These are phyloP conservation scores for Delia radicum DNA, from an alignment of 1,140 invertebrate genomes.

Conservation along the genomic window DNA sequence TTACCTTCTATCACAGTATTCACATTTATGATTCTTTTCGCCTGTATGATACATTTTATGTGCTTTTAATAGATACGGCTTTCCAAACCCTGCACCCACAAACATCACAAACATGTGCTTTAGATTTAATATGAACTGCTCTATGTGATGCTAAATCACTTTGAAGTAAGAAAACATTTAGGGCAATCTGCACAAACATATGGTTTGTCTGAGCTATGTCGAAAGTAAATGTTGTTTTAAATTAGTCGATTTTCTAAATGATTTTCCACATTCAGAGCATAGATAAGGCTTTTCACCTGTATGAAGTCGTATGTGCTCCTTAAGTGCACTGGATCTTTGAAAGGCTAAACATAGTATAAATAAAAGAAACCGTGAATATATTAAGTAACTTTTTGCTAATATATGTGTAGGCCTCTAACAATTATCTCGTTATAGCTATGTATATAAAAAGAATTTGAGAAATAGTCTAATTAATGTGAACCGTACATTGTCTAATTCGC, in stretches of 20 bases:
- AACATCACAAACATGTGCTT: constrained; percentile 68
- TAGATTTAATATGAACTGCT: constrained; percentile 59
- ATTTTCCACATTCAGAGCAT: constrained; percentile 66
- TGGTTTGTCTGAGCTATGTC: constrained; percentile 62
- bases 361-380: too few relatives aligned
- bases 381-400: too few relatives aligned
- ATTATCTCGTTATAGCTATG: too few relatives aligned
- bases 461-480: too few relatives aligned
- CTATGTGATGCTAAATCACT: constrained; percentile 63
- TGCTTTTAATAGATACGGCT: constrained; percentile 66
- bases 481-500: too few relatives aligned
- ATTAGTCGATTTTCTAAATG: constrained; percentile 64
- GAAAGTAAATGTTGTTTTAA: constrained; percentile 62
- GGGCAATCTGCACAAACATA: constrained; percentile 62
- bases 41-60: constrained; percentile 63
- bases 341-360: constrained; percentile 40
- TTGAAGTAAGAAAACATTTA: constrained; percentile 62
- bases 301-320: constrained; percentile 63
- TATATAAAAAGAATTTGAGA: too few relatives aligned
- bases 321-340: constrained; percentile 57
- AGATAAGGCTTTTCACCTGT: constrained; percentile 66
- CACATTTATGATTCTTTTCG: constrained; percentile 61
- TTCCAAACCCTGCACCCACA: constrained; percentile 72
- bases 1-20: constrained; percentile 42
- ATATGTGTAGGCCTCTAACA: too few relatives aligned